Evolutionary conservation across 2,888 invertebrate species (phyloP), one percentile per base, ranked within the genome.

Genomic region (Protodeltote pygarga): DNA sequence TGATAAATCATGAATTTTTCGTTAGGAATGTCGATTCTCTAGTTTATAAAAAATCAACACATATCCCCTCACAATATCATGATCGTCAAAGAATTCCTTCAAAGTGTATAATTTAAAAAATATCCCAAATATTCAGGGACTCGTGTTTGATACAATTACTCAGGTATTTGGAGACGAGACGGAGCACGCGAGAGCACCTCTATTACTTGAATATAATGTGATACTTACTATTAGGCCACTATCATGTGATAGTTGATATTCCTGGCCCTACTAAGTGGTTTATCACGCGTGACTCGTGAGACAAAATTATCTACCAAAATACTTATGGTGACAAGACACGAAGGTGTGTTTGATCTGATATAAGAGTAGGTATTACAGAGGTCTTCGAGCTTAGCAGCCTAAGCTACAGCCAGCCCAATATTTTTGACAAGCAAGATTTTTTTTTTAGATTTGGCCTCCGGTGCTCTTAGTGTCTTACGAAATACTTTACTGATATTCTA

Each of bases 71-170:
- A 17, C 13, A 46, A 32, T 48, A 71, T n/a, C n/a, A 74, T 66
- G 61, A 65, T 61, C 63, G 42, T 62, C 62, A 34, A 70, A 67
- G 67, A 67, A 64, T 69, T 65, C 64, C 65, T 32, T 46, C 35
- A 42, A 63, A 67, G 59, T 61, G 54, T 76, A 70, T 79, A 82
- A 82, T 82, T 82, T 82, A 21, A 49, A 62, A 79, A 77, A 72
- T 58, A 82, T 82, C 66, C 63, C 53, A 73, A 72, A 63, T 69
- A 81, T 82, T 75, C 67, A 53, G 66, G 15, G 17, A 48, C 58
- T 55, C 66, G 67, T 60, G 68, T 71, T 55, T 48, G 59, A 57
- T 58, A 47, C 80, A 77, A 80, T 81, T 83, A 83, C 71, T 55
- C 27, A 21, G 71, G 79, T 60, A 78, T 75, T 64, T 65, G 54